Conservation (phyloP, 2,888 invertebrate genomes). For the Catocala nupta region DNA sequence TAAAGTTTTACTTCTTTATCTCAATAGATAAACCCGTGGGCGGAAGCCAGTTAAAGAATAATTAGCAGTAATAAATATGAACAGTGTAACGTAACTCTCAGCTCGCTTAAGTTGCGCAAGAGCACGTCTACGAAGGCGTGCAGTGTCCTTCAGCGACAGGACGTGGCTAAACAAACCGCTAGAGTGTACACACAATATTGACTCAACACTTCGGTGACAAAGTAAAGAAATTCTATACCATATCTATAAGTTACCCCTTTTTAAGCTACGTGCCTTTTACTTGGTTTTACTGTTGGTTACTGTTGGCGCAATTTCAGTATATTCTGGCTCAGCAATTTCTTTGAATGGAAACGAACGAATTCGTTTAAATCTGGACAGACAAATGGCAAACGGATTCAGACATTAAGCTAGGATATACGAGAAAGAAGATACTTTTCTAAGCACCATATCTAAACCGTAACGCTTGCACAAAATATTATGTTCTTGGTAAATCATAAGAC, state of each 20-base stretch:
- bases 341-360: too few relatives aligned
- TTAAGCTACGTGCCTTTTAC: not conserved
- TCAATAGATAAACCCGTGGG: too few relatives aligned
- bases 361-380: too few relatives aligned
- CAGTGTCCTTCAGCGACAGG: constrained; percentile 55
- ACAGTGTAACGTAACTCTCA: constrained; percentile 14
- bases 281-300: not conserved
- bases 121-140: constrained; percentile 50
- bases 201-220: constrained; percentile 17
- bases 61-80: constrained; percentile 4
- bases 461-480: too few relatives aligned
- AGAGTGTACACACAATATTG: constrained; percentile 52
- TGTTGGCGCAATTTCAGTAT: not conserved
- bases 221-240: constrained; percentile 19
- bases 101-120: constrained; percentile 47
- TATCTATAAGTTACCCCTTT: constrained; percentile 3
- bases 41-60: constrained; percentile 20
- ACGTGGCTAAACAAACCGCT: constrained; percentile 45
- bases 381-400: too few relatives aligned
- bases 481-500: too few relatives aligned
- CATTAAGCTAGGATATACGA: too few relatives aligned
- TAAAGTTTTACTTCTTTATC: too few relatives aligned
- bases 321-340: too few relatives aligned
- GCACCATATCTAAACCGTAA: too few relatives aligned
- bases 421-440: too few relatives aligned